Conservation (phyloP, 2,113 vertebrate species). For the Agapornis roseicollis region DNA sequence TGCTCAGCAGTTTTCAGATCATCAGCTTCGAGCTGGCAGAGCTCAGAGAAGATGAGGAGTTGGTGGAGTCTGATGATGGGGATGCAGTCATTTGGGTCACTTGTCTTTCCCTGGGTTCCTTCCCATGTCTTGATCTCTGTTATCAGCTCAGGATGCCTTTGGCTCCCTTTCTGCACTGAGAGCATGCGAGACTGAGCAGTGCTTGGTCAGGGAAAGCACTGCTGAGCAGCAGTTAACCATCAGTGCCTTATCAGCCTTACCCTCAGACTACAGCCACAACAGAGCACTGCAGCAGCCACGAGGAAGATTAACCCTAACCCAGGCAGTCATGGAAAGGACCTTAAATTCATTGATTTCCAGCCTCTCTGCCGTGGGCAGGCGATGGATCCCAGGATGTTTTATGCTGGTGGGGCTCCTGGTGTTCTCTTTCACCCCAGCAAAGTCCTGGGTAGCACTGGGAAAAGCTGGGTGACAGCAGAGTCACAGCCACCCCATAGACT, state of each 20-base stretch:
- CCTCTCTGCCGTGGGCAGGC: background rate
- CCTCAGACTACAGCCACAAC: background rate
- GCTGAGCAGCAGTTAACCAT: background rate
- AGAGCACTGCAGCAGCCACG: background rate
- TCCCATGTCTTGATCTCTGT: background rate
- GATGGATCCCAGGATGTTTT: fast-evolving
- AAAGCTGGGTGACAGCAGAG: background rate
- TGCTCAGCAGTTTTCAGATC: background rate
- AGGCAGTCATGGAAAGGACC: background rate
- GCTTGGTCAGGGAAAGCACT: background rate
- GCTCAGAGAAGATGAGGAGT: background rate
- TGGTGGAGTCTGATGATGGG: background rate
- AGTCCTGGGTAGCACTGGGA: background rate
- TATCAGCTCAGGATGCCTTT: background rate
- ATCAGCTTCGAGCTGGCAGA: background rate
- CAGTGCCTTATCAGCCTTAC: background rate
- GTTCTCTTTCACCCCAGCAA: background rate
- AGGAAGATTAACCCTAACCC: background rate
- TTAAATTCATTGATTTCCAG: background rate
- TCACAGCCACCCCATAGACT: background rate
- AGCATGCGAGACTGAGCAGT: background rate
- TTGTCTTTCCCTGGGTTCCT: background rate
- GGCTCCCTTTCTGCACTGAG: background rate
- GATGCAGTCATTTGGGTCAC: fast-evolving
- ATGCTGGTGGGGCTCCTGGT: no score